phyloP scores from a whole-genome alignment of 53 echinoderm and acorn worm species.

The Temnopleurus reevesii region DNA sequence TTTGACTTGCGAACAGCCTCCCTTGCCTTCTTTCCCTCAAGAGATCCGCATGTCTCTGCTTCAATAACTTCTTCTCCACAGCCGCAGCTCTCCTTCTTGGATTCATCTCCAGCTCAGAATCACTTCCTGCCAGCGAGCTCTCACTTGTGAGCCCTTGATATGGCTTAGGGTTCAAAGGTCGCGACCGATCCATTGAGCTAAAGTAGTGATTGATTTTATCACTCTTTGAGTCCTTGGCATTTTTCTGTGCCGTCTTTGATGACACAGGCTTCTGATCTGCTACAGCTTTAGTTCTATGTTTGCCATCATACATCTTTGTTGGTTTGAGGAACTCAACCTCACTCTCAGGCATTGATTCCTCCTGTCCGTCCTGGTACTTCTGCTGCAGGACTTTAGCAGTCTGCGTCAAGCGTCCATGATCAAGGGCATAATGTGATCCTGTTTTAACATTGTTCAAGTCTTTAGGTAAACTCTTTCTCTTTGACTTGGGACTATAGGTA shows the following conservation, averaged over 20 bases:
- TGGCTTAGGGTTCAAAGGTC: constrained; percentile 74
- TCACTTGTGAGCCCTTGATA: constrained; percentile 84
- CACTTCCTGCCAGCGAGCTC: constrained; percentile 64
- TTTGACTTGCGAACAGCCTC: constrained; percentile 64
- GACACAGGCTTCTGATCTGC: constrained; percentile 76
- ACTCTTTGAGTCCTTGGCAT: constrained; percentile 50
- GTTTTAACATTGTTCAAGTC: constrained; percentile 61
- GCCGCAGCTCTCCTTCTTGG: constrained; percentile 70
- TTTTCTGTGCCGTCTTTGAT: constrained; percentile 64
- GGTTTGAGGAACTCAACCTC: constrained; percentile 93
- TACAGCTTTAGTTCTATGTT: constrained; percentile 91
- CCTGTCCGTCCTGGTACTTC: constrained; percentile 81
- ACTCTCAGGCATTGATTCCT: constrained; percentile 96
- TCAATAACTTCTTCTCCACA: constrained; percentile 61
- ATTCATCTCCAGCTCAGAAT: constrained; percentile 81
- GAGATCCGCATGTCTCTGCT: constrained; percentile 61
- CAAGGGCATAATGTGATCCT: constrained; percentile 75
- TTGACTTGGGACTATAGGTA: constrained; percentile 50
- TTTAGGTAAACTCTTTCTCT: constrained; percentile 75
- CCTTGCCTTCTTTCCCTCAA: constrained; percentile 79
- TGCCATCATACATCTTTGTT: constrained; percentile 83
- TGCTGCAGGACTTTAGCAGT: constrained; percentile 87
- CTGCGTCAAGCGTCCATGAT: constrained; percentile 83
- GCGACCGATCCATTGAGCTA: constrained; percentile 69
- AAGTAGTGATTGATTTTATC: constrained; percentile 93